These are phyloP conservation scores for Hirudo medicinalis DNA, from an alignment of 1,140 invertebrate genomes.

Conservation along the genomic window DNA sequence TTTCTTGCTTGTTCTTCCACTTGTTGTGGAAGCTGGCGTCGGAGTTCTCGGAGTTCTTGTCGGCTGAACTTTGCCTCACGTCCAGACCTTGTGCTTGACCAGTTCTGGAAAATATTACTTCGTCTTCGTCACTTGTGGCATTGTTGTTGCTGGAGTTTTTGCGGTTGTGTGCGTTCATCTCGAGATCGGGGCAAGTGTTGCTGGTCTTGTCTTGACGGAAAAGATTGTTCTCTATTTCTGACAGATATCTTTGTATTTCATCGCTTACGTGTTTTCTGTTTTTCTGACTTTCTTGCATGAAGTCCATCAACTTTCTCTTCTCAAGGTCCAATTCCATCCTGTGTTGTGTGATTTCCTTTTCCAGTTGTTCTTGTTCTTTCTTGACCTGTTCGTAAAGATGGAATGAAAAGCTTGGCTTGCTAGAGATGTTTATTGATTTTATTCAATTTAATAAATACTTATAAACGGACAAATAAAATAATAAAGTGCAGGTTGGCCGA, in stretches of 20 bases:
- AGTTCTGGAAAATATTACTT: not conserved
- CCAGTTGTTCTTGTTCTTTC: not conserved
- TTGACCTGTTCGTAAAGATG: not conserved
- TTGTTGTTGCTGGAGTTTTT: not conserved
- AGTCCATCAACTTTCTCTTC: not conserved
- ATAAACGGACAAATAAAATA: too few species aligned
- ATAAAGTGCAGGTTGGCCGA: too few species aligned
- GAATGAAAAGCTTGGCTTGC: not conserved
- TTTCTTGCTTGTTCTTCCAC: not conserved
- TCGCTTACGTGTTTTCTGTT: not conserved
- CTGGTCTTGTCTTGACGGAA: not conserved
- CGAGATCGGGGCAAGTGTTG: too few species aligned
- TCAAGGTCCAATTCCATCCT: not conserved
- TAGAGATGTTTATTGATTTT: too few species aligned
- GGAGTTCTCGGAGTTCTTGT: slow-evolving; percentile 3
- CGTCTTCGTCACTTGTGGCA: not conserved
- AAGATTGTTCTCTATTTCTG: not conserved
- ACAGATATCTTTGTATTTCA: not conserved
- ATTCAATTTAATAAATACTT: too few species aligned
- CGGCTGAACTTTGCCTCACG: not conserved
- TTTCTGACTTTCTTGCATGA: not conserved
- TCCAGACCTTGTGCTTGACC: too few species aligned
- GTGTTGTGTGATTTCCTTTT: slow-evolving; percentile 1
- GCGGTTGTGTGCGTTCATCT: not conserved
- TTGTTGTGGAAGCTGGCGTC: not conserved